Evolutionary conservation across 2,888 invertebrate genomes (phyloP).

Genomic region (Ptilodon capucinus): DNA sequence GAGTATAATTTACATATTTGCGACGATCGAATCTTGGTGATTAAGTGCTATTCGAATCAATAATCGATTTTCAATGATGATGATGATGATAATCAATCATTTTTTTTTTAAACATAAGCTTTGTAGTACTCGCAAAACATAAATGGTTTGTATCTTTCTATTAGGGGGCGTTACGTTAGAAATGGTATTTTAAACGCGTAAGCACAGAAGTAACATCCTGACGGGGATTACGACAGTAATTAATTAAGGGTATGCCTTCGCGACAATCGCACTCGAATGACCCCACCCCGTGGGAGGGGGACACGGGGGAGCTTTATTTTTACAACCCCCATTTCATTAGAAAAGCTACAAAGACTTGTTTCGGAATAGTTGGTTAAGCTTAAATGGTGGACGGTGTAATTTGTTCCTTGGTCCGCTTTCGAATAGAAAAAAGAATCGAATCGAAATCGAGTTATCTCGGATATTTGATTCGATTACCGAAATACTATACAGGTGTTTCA

Average conservation of each 20-base stretch:
- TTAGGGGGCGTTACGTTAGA: no score
- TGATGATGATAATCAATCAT: no score
- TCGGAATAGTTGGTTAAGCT: constrained; percentile 31
- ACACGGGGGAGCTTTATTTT: constrained; percentile 38
- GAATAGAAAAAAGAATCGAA: not conserved
- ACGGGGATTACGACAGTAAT: constrained; percentile 53
- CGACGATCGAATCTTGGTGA: no score
- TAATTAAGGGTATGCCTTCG: constrained; percentile 55
- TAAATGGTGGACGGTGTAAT: constrained; percentile 33
- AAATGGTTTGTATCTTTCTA: no score
- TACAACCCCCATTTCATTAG: constrained; percentile 53
- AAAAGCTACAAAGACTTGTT: constrained; percentile 41
- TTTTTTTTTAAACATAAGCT: no score
- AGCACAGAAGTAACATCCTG: constrained; percentile 18
- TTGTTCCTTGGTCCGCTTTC: constrained; percentile 13
- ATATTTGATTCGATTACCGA: not conserved
- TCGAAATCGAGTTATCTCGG: not conserved
- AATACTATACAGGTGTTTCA: no score
- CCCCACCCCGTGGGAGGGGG: not conserved
- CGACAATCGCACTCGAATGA: constrained; percentile 32
- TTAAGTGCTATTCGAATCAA: no score
- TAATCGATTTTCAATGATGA: no score
- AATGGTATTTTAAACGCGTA: constrained; percentile 16
- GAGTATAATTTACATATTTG: no score
- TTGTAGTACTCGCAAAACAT: no score